Base-by-base conservation (phyloP, 1,140 invertebrate genomes). In the Cydia fagiglandana region DNA sequence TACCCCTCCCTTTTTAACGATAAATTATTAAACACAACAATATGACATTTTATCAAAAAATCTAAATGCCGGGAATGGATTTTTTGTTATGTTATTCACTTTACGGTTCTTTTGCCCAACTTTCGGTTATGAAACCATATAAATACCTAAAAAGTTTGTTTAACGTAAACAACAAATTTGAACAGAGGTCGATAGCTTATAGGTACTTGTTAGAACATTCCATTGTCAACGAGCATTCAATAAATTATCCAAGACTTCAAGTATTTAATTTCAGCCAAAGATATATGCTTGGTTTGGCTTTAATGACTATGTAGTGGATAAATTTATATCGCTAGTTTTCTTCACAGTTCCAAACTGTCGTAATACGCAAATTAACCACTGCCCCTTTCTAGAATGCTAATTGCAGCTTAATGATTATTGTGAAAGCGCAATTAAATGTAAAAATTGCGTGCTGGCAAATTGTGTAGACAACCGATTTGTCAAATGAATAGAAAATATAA, bases 381-480 rank as follows among this genome's bases (percentile, higher is more conserved):
- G 24, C 66, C 34, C 15, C 38, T 70, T 38, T 38, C 34, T 70
- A 38, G 30, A 38, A 70, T 70, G 66, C 66, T 70, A 70, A 70
- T 70, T 70, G 66, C 38, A 24, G n/a, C 24, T 34, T 68, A 70
- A 38, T 6, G 34, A 70, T 70, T 70, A 70, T 45, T 70, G 66
- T 70, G 66, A 70, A 70, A 70, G 66, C 66, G 66, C 30, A 38
- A 41, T 70, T 70, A 70, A 34, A 68, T 70, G 45, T 70, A 70
- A 70, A 38, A 68, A 70, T 15, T 70, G 66, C 34, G 66, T 17
- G 66, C 38, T 70, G 34, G 17, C 66, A 70, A 41, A 70, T 38
- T 70, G 30, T 20, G 10, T 38, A 70, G 3, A 68, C 28, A 68
- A 30, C 1, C 56, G 9, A 9, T 61, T 24, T 24, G 56, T 61